A percentile compares a stretch with the other conserved stretches of the same genome.
phyloP scores from a whole-genome alignment of 2,888 invertebrate genomes.

The Microplitis manilae region DNA sequence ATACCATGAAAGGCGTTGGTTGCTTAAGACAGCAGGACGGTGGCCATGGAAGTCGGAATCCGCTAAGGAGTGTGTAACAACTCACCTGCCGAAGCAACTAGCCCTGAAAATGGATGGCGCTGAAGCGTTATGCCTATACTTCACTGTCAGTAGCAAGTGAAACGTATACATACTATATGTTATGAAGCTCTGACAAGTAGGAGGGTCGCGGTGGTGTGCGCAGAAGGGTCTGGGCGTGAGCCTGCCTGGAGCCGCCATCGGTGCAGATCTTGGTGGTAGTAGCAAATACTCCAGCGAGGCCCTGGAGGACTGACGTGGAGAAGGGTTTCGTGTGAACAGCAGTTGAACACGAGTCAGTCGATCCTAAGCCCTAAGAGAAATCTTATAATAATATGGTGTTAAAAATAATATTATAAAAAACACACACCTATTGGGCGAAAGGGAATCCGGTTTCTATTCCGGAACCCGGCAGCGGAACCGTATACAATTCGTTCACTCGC shows the following conservation, averaged over 20 bases:
- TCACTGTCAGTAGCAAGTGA: too few relatives aligned
- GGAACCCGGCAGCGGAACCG: too few relatives aligned
- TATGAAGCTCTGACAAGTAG: conserved; percentile 59
- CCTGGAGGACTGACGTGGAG: too few relatives aligned
- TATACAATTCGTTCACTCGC: too few relatives aligned
- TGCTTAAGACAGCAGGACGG: conserved; percentile 80
- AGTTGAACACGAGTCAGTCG: too few relatives aligned
- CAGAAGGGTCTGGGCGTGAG: conserved; percentile 67
- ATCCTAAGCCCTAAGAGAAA: too few relatives aligned
- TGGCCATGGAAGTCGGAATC: conserved; percentile 83
- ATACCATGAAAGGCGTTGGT: conserved; percentile 73
- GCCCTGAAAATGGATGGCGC: conserved; percentile 81
- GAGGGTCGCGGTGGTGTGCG: conserved; percentile 74
- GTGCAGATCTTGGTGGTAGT: conserved; percentile 75
- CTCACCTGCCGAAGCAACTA: conserved; percentile 79
- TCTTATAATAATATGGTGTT: too few relatives aligned
- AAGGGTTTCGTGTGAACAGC: too few relatives aligned
- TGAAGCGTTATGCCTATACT: conserved; percentile 69
- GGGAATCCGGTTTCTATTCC: too few relatives aligned
- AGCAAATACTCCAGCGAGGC: conserved; percentile 71
- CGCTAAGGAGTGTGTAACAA: conserved; percentile 75
- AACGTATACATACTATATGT: too few relatives aligned
- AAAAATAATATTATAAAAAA: too few relatives aligned
- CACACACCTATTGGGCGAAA: too few relatives aligned
- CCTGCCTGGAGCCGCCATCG: conserved; percentile 68